Conservation (phyloP, 1,140 invertebrate species). For the Calycopis cecrops region DNA sequence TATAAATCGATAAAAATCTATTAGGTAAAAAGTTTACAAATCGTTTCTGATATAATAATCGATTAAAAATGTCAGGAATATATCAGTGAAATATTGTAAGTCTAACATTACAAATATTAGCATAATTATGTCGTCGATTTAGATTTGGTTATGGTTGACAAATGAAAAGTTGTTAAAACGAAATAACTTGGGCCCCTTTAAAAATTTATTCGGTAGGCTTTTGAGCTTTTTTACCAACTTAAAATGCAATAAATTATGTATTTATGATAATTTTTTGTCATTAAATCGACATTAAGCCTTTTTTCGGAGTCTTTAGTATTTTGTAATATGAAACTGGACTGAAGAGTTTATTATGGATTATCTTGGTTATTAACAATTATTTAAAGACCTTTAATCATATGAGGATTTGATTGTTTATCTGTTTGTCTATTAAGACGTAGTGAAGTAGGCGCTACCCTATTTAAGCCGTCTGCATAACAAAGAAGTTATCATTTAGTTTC, state of each 20-base stretch:
- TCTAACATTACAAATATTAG: constrained; percentile 31
- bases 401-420: no score
- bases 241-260: constrained; percentile 33
- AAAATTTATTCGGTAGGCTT: constrained; percentile 28
- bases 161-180: constrained; percentile 45
- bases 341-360: no score
- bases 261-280: constrained; percentile 31
- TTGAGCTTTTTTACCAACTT: constrained; percentile 17
- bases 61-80: constrained; percentile 7
- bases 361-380: no score
- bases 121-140: constrained; percentile 43
- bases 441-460: no score
- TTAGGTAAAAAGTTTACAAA: neutral
- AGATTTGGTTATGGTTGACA: constrained; percentile 54
- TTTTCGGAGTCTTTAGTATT: neutral
- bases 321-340: no score
- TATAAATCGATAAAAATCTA: neutral
- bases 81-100: constrained; percentile 6
- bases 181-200: constrained; percentile 30
- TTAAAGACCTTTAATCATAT: no score
- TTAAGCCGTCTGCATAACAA: no score
- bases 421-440: no score
- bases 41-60: constrained; percentile 8
- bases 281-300: constrained; percentile 18
- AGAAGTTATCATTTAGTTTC: no score